Conservation (phyloP, 2,113 vertebrate genomes). For the Anolis sagrei region DNA sequence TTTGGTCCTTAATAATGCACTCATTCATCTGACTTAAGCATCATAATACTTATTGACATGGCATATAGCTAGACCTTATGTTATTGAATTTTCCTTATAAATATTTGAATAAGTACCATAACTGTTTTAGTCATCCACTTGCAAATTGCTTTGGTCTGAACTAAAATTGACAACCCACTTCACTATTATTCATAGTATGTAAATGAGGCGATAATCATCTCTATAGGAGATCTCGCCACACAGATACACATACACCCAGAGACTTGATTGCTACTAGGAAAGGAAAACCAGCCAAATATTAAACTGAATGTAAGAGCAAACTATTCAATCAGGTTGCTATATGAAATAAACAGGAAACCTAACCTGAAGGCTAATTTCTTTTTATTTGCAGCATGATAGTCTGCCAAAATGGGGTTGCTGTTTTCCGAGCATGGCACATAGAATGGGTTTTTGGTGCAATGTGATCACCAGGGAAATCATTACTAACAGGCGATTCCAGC, state of each 20-base stretch:
- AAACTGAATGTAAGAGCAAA: slow-evolving; percentile 32
- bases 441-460: slow-evolving; percentile 17
- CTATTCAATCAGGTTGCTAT: slow-evolving; percentile 12
- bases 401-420: slow-evolving; percentile 40
- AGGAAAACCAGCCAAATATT: slow-evolving; percentile 21
- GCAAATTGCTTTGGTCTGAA: slow-evolving; percentile 13
- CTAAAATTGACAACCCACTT: slow-evolving; percentile 14
- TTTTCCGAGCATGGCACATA: slow-evolving; percentile 29
- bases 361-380: slow-evolving; percentile 1
- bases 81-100: slow-evolving; percentile 45
- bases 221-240: background rate
- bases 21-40: slow-evolving; percentile 4
- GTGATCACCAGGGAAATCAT: slow-evolving; percentile 49
- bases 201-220: slow-evolving; percentile 54
- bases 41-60: slow-evolving; percentile 25
- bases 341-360: slow-evolving; percentile 41
- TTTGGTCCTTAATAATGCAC: slow-evolving; percentile 14
- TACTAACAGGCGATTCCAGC: slow-evolving; percentile 32
- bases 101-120: slow-evolving; percentile 33
- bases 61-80: background rate
- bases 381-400: slow-evolving; percentile 17
- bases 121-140: slow-evolving; percentile 26
- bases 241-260: background rate
- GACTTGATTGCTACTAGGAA: slow-evolving; percentile 20
- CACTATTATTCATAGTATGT: slow-evolving; percentile 34